Evolutionary conservation across 1,140 invertebrate genomes (phyloP).

Genomic region (Ladona fulva): DNA sequence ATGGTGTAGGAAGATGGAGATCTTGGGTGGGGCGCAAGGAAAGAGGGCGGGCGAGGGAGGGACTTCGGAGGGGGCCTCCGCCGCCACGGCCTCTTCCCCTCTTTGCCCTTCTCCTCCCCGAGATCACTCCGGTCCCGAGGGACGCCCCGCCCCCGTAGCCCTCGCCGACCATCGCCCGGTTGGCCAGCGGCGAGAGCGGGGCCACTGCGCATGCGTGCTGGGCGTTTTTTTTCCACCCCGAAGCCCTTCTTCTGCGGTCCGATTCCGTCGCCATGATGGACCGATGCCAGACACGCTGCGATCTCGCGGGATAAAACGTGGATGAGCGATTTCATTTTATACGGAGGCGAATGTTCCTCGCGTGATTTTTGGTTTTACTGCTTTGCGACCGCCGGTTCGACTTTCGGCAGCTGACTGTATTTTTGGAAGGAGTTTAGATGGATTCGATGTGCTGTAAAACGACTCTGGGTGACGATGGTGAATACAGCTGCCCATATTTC

Average conservation of each 20-base stretch:
- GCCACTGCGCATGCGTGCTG: neutral
- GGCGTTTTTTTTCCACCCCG: neutral
- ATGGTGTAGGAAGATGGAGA: neutral
- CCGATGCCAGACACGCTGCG: neutral
- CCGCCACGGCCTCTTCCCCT: neutral
- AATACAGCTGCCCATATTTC: too few relatives aligned
- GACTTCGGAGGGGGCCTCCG: neutral
- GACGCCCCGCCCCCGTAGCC: neutral
- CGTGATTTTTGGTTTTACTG: too few relatives aligned
- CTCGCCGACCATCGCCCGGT: slow-evolving; percentile 3
- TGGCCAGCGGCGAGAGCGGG: neutral
- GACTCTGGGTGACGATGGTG: too few relatives aligned
- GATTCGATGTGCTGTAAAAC: too few relatives aligned
- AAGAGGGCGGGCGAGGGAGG: neutral
- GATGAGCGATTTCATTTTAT: too few relatives aligned
- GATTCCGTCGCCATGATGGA: slow-evolving; percentile 1
- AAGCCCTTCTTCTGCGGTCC: neutral
- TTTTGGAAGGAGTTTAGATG: too few relatives aligned
- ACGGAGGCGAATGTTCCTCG: too few relatives aligned
- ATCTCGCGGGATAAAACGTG: neutral
- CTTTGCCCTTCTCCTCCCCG: neutral
- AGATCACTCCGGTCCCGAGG: neutral
- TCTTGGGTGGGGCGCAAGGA: neutral
- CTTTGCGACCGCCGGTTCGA: too few relatives aligned
- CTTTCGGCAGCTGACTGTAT: too few relatives aligned